These are phyloP conservation scores for Invenusta paracnida DNA, from an alignment of 2,888 invertebrate species.

Conservation along the genomic window DNA sequence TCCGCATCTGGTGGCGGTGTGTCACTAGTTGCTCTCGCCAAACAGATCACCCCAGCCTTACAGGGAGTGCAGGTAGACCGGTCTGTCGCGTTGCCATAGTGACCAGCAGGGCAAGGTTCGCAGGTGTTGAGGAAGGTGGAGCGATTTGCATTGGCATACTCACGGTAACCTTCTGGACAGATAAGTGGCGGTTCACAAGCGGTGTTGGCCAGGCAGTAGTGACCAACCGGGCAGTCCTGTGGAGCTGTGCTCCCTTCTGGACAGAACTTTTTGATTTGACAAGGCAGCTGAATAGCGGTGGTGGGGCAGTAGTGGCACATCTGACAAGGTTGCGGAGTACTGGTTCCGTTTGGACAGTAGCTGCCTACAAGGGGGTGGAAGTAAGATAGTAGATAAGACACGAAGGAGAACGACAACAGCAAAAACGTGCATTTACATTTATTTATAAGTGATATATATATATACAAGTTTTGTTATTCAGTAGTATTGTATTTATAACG, in stretches of 20 bases:
- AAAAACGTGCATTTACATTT: no score
- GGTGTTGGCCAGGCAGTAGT: slow-evolving; percentile 50
- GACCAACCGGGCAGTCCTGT: slow-evolving; percentile 51
- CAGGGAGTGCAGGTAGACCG: slow-evolving; percentile 53
- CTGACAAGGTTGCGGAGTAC: slow-evolving; percentile 53
- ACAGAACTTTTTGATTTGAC: slow-evolving; percentile 56
- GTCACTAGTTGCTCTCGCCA: slow-evolving; percentile 52
- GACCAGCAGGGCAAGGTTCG: slow-evolving; percentile 54
- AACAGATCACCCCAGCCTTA: slow-evolving; percentile 57
- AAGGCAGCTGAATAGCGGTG: slow-evolving; percentile 52
- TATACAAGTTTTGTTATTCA: no score
- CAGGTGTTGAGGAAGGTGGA: slow-evolving; percentile 54
- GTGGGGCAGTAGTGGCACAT: slow-evolving; percentile 57
- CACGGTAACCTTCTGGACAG: slow-evolving; percentile 56
- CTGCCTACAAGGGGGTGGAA: background rate
- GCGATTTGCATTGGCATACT: slow-evolving; percentile 52
- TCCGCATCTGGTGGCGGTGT: slow-evolving; percentile 52
- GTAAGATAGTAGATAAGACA: no score
- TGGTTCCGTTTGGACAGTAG: slow-evolving; percentile 53
- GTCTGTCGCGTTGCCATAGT: slow-evolving; percentile 52
- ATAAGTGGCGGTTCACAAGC: slow-evolving; percentile 49
- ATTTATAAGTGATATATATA: no score
- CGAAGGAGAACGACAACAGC: no score
- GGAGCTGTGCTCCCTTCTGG: slow-evolving; percentile 54
- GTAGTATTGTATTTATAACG: no score